Evolutionary conservation across 2,113 vertebrate species (phyloP), one percentile per base, ranked within the genome.

Genomic region (Aviceda subcristata): DNA sequence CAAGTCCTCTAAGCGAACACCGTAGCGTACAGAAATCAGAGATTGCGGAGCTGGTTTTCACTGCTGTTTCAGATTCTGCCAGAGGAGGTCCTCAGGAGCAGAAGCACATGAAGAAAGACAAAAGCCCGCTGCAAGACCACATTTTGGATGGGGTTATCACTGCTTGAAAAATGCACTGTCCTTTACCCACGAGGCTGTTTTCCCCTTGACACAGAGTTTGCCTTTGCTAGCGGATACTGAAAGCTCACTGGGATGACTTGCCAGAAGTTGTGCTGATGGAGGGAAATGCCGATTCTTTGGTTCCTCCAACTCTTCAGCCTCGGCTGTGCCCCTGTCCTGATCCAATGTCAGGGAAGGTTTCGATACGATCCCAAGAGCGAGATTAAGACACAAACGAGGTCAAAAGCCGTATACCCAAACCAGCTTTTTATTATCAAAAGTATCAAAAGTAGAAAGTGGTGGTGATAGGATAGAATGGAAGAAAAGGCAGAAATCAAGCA

Each of bases 31-130:
- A 86, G 75, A 46, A 56, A 50, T 50, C 1, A 0, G 43, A 62
- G 51, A 60, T 0, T 11, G 11, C 90, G 48, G 11, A 51, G 8
- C 10, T 76, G 72, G 7, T 60, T 80, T 94, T 41, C 55, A 38
- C 38, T 88, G 41, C 38, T 86, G 41, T 74, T 90, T 83, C 79
- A 89, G 23, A 69, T 94, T 92, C 86, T 92, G 45, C 63, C 50
- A 16, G 86, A 55, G 68, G 76, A 95, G 23, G 23, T 71, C 51
- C 51, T 59, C 55, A 45, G 46, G 55, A 92, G 72, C 59, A 86
- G 80, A 80, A 59, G 12, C 17, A 34, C 1, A 0, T 32, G 53
- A 90, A 83, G 32, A 64, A 45, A 77, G 38, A n/a, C 22, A 43
- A 76, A 86, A 91, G 14, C 36, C 20, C n/a, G 12, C 34, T 48